These are phyloP conservation scores for Subacronicta megacephala DNA, from an alignment of 2,888 invertebrate species.

Conservation along the genomic window DNA sequence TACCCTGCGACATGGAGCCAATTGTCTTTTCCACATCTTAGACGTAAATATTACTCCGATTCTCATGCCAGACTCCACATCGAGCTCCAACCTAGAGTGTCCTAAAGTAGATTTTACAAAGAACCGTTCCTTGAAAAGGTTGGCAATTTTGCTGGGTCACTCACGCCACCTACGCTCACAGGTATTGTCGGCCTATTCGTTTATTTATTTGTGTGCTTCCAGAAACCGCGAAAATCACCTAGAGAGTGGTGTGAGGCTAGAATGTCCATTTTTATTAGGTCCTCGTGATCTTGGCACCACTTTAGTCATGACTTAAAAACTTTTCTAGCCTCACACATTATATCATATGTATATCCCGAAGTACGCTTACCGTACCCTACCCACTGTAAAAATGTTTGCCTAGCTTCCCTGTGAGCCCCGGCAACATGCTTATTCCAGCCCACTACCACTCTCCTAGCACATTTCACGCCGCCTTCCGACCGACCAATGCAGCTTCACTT, in stretches of 20 bases:
- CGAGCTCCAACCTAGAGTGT: neutral
- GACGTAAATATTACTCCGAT: neutral
- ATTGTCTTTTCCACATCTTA: neutral
- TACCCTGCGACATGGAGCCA: neutral
- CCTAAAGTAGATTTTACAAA: neutral
- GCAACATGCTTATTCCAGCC: no score
- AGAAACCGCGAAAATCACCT: no score
- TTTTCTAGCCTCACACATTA: no score
- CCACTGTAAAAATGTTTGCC: no score
- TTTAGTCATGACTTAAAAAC: no score
- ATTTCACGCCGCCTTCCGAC: neutral
- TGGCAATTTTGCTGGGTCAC: neutral
- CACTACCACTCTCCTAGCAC: neutral
- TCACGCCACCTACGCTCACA: neutral
- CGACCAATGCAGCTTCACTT: neutral
- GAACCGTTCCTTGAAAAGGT: constrained; percentile 1
- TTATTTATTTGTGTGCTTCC: no score
- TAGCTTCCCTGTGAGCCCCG: no score
- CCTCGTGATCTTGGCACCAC: no score
- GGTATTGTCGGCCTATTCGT: neutral
- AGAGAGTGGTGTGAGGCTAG: no score
- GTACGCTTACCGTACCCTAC: no score
- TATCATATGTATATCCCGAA: no score
- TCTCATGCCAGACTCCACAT: neutral
- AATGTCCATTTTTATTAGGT: no score